phyloP scores from a whole-genome alignment of 2,797 vertebrate genomes.

The Ataeniobius toweri region DNA sequence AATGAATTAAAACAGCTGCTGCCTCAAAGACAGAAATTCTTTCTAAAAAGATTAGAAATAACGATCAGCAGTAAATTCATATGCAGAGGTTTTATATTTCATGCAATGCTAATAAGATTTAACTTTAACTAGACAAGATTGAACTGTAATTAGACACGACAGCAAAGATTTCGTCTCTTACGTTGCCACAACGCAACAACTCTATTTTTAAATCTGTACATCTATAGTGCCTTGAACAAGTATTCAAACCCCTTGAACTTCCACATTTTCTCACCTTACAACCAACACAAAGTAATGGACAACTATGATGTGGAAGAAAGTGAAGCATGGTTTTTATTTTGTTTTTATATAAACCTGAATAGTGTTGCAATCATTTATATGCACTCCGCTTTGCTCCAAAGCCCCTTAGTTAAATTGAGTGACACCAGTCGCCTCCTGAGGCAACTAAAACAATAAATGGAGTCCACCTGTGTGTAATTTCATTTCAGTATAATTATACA shows the following conservation, averaged over 20 bases:
- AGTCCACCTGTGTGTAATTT: too few species aligned
- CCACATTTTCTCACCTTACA: neutral
- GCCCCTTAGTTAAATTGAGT: too few species aligned
- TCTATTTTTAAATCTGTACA: neutral
- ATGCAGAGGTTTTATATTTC: constrained; percentile 47
- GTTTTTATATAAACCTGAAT: too few species aligned
- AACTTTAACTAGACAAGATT: neutral
- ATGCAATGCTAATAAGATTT: constrained; percentile 36
- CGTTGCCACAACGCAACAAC: neutral
- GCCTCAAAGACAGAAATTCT: constrained; percentile 40
- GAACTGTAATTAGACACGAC: neutral
- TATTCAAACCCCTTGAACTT: neutral
- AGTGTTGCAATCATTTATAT: too few species aligned
- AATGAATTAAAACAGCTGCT: constrained; percentile 21
- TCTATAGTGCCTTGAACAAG: neutral
- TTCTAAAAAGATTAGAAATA: constrained; percentile 23
- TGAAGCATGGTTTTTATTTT: too few species aligned
- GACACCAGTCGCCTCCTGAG: too few species aligned
- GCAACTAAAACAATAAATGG: too few species aligned
- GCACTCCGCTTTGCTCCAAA: too few species aligned
- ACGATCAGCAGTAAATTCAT: constrained; percentile 32
- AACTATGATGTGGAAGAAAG: too few species aligned
- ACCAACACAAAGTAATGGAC: neutral
- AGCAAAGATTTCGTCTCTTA: constrained; percentile 4
- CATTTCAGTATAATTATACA: too few species aligned